These are phyloP conservation scores for Acanthosepion lycidas DNA, from an alignment of 2,888 invertebrate genomes.

Conservation along the genomic window DNA sequence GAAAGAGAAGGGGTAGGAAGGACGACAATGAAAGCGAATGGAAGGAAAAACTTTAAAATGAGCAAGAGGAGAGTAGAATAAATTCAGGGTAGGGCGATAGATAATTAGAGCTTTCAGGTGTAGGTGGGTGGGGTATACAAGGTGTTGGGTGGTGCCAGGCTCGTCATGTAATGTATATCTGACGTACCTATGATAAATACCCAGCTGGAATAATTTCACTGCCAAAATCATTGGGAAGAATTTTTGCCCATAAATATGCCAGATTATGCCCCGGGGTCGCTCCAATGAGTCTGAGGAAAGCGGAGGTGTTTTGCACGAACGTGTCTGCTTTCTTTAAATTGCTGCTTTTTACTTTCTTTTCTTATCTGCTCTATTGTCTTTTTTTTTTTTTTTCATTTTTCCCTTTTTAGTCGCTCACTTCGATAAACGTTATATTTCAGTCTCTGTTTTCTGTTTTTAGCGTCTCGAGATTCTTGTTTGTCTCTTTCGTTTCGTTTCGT, in stretches of 20 bases:
- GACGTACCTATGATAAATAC: no score
- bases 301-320: background rate
- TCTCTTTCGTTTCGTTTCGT: no score
- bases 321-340: background rate
- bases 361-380: no score
- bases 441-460: no score
- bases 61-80: background rate
- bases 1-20: background rate
- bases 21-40: background rate
- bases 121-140: background rate
- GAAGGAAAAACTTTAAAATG: background rate
- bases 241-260: conserved; percentile 11
- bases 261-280: conserved; percentile 11
- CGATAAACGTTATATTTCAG: no score
- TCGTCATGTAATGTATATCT: no score
- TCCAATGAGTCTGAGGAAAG: background rate
- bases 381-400: no score
- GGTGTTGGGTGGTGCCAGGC: background rate
- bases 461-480: no score
- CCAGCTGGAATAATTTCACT: conserved; percentile 16
- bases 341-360: no score
- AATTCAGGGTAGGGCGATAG: background rate
- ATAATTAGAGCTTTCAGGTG: background rate
- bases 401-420: no score
- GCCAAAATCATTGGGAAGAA: background rate